Conservation (phyloP, 2,113 vertebrate species). For the Promerops cafer region DNA sequence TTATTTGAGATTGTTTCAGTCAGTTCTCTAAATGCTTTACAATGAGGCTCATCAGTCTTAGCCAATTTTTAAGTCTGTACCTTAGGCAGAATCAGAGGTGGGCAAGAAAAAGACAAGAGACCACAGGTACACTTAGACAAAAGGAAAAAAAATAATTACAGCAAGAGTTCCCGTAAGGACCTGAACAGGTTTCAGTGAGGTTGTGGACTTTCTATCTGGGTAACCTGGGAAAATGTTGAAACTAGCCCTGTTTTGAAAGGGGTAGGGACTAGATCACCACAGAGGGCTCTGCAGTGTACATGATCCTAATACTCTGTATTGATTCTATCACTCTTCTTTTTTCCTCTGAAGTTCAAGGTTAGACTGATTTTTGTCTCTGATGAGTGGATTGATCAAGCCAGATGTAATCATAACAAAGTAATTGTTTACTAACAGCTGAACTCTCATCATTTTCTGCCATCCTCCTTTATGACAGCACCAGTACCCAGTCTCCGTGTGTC, state of each 20-base stretch:
- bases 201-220: not conserved
- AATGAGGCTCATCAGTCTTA: not conserved
- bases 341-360: not conserved
- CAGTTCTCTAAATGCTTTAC: not conserved
- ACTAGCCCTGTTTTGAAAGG: not conserved
- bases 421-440: not conserved
- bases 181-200: not conserved
- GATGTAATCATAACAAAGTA: not conserved
- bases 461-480: not conserved
- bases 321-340: not conserved
- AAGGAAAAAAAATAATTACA: not conserved
- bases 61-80: not conserved
- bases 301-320: not conserved
- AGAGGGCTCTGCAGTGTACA: not conserved
- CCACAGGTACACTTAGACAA: not conserved
- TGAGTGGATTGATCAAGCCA: not conserved
- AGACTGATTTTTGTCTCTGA: not conserved
- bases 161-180: rapidly evolving
- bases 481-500: not conserved
- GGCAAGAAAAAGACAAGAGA: not conserved
- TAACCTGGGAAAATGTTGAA: not conserved
- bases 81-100: not conserved
- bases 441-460: not conserved
- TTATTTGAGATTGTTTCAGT: not conserved
- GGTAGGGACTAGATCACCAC: not conserved